A percentile compares a stretch with the other conserved stretches of the same genome.
These are phyloP conservation scores for Echinops telfairi DNA, from an alignment of 2,113 vertebrate genomes.

Conservation along the genomic window DNA sequence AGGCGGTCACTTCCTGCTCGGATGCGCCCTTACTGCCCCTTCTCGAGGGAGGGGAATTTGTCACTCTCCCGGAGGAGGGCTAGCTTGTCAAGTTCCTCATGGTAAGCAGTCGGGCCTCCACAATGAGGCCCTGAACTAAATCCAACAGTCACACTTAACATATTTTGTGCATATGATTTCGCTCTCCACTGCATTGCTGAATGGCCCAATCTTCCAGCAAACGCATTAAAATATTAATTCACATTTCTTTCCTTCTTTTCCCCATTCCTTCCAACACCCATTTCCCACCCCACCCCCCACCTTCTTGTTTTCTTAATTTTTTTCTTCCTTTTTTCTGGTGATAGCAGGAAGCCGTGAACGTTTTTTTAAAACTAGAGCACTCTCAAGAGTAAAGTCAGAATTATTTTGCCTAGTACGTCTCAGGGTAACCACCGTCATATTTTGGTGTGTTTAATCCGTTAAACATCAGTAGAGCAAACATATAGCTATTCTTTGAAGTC, in stretches of 20 bases:
- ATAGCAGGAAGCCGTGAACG: background rate
- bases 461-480: background rate
- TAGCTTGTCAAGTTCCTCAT: background rate
- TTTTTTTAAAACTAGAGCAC: conserved; percentile 10
- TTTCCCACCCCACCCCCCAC: background rate
- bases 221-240: conserved; percentile 20
- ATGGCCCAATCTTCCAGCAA: background rate
- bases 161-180: background rate
- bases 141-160: background rate
- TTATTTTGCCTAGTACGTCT: background rate
- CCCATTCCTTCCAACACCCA: no score
- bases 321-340: background rate
- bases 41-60: background rate
- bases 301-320: no score
- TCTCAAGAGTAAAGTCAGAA: conserved; percentile 24
- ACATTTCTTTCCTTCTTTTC: background rate
- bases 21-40: background rate
- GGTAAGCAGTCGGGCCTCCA: background rate
- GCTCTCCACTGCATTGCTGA: background rate
- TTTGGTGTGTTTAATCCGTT: conserved; percentile 8
- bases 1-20: background rate
- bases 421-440: conserved; percentile 1
- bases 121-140: background rate
- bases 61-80: background rate
- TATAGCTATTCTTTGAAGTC: conserved; percentile 26